These are phyloP conservation scores for Palythoa heliodiscus DNA, from an alignment of 92 coral and sea anemone genomes.

Conservation along the genomic window DNA sequence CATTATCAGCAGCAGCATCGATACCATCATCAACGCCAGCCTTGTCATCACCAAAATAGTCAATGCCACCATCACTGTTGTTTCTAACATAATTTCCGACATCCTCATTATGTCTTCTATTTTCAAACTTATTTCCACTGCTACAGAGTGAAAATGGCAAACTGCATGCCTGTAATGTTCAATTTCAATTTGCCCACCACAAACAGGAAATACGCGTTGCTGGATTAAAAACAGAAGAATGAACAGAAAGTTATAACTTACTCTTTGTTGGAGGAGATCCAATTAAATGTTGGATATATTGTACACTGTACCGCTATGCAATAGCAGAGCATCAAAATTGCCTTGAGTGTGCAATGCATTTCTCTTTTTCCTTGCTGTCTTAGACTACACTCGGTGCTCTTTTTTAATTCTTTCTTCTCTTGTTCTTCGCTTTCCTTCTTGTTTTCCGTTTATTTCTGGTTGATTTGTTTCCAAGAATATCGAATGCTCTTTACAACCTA, in stretches of 20 bases:
- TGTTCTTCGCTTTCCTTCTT: not conserved
- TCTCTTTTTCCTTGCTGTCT: not conserved
- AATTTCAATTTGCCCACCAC: not conserved
- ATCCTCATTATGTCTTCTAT: too few species aligned
- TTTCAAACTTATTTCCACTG: too few species aligned
- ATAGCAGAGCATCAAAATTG: not conserved
- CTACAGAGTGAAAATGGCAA: too few species aligned
- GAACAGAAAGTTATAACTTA: not conserved
- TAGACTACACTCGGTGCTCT: not conserved
- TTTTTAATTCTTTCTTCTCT: not conserved
- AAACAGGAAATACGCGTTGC: not conserved
- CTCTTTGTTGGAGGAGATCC: constrained; percentile 3
- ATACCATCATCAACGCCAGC: too few species aligned
- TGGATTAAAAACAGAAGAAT: not conserved
- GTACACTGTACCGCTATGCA: not conserved
- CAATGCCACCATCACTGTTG: too few species aligned
- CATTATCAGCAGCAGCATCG: too few species aligned
- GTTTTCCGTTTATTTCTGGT: too few species aligned
- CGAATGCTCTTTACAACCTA: too few species aligned
- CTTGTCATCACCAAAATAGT: too few species aligned
- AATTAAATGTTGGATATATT: constrained; percentile 9
- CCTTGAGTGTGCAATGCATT: not conserved
- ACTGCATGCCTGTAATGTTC: not conserved
- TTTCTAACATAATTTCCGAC: too few species aligned
- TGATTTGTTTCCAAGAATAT: too few species aligned